These are phyloP conservation scores for Gymnoscopelus microlampas DNA, from an alignment of 2,797 vertebrate species.

Conservation along the genomic window DNA sequence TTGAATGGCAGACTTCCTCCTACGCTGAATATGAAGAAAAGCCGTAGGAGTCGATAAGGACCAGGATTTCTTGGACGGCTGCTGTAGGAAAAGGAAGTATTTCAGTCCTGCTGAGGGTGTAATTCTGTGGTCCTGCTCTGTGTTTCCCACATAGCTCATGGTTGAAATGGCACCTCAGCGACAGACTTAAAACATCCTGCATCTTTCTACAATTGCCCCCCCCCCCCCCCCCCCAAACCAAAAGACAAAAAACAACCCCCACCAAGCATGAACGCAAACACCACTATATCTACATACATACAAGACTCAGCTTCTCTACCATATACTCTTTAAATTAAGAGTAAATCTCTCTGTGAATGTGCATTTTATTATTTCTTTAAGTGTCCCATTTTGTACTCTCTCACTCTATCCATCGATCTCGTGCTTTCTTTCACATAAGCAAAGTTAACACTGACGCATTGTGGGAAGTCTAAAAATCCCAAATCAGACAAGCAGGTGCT, in stretches of 20 bases:
- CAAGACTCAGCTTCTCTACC: too few species aligned
- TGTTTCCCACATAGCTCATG: slow-evolving; percentile 31
- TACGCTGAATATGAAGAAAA: slow-evolving; percentile 31
- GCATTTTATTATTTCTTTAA: too few species aligned
- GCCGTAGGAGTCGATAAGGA: slow-evolving; percentile 24
- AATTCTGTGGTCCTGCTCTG: slow-evolving; percentile 25
- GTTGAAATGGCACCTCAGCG: slow-evolving; percentile 47
- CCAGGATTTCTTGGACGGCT: slow-evolving; percentile 34
- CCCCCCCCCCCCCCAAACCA: not conserved
- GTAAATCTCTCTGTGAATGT: too few species aligned
- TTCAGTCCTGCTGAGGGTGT: slow-evolving; percentile 30
- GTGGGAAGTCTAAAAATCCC: slow-evolving; percentile 3
- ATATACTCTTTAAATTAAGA: too few species aligned
- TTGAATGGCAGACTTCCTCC: slow-evolving; percentile 11
- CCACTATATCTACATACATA: slow-evolving; percentile 18
- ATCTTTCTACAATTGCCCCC: not conserved
- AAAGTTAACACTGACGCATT: not conserved
- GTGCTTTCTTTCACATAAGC: too few species aligned
- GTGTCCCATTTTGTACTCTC: too few species aligned
- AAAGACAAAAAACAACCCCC: slow-evolving; percentile 24
- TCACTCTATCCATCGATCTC: too few species aligned
- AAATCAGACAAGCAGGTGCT: not conserved
- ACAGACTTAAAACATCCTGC: slow-evolving; percentile 35
- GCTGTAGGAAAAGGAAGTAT: slow-evolving; percentile 34
- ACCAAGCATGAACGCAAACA: not conserved